phyloP scores from a whole-genome alignment of 2,888 invertebrate genomes.

The Pollenia labialis region DNA sequence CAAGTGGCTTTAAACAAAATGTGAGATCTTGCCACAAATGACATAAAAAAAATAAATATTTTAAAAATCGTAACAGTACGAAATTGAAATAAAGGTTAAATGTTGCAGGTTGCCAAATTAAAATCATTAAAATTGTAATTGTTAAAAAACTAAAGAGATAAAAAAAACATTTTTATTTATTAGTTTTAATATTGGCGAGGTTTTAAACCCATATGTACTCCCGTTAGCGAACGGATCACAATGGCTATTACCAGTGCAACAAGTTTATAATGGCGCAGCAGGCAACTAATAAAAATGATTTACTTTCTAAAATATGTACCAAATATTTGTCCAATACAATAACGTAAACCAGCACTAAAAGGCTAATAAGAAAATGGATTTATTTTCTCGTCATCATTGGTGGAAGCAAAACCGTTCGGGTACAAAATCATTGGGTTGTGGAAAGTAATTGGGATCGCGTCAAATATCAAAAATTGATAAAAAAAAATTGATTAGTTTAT shows the following conservation, averaged over 20 bases:
- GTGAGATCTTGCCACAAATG: too few relatives aligned
- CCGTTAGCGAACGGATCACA: constrained; percentile 79
- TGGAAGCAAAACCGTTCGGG: constrained; percentile 83
- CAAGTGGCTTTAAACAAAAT: too few relatives aligned
- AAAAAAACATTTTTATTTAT: too few relatives aligned
- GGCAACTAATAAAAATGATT: constrained; percentile 78
- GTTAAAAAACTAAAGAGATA: too few relatives aligned
- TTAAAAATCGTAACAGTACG: too few relatives aligned
- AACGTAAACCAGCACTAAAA: constrained; percentile 85
- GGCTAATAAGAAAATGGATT: constrained; percentile 79
- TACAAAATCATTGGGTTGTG: constrained; percentile 78
- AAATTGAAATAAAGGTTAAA: too few relatives aligned
- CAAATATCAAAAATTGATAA: constrained; percentile 79
- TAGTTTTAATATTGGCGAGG: not conserved
- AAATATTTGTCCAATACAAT: constrained; percentile 82
- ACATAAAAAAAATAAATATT: too few relatives aligned
- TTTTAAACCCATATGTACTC: constrained; percentile 80
- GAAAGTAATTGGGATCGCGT: constrained; percentile 78
- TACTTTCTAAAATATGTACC: constrained; percentile 80
- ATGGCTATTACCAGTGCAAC: constrained; percentile 79
- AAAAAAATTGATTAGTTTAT: constrained; percentile 78
- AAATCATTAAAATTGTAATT: too few relatives aligned
- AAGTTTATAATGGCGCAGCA: constrained; percentile 79
- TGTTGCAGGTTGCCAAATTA: too few relatives aligned
- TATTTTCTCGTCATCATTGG: constrained; percentile 79